Evolutionary conservation across 2,113 vertebrate species (phyloP), one percentile per base, ranked within the genome.

Genomic region (Parotia lawesii): DNA sequence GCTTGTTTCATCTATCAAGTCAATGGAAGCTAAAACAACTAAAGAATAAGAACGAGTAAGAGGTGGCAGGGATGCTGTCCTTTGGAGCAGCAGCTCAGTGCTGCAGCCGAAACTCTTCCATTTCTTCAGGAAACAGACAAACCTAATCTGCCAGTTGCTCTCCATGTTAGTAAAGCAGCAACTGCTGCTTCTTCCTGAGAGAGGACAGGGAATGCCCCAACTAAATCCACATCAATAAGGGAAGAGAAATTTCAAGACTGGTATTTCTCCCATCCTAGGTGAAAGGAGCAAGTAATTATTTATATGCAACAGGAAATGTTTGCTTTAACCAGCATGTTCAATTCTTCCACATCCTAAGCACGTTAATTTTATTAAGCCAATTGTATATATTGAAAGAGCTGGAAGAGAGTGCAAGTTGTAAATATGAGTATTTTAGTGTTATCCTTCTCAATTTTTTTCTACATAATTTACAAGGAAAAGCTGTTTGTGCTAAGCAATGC

Each of bases 271-370:
- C 42, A 53, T 56, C 33, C 47, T 61, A 54, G 74, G 57, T 71
- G n/a, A 69, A 82, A 90, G 89, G 62, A 94, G 83, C 48, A 92
- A 90, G 47, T 85, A 67, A 78, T 85, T 90, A 62, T 82, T 82
- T 38, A 87, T 21, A 72, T 27, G 29, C 58, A 82, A 85, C 74
- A 93, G 88, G 85, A 93, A 93, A 90, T 37, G 54, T 75, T 48
- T 85, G 88, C 53, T 94, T 87, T 87, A 95, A 90, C 82, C 78
- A 93, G 74, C 45, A 50, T 0, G 2, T 82, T 87, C 74, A 91
- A 51, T 93, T 93, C 78, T 71, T 87, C 92, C 90, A 90, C 57
- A 93, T 89, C 74, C 94, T 93, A 85, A 94, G 53, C 78, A 92
- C 9, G 27, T 90, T 29, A 71, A 85, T 71, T 91, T 94, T 95